These are phyloP conservation scores for Herpailurus yagouaroundi DNA, from an alignment of 2,113 vertebrate genomes.

Conservation along the genomic window DNA sequence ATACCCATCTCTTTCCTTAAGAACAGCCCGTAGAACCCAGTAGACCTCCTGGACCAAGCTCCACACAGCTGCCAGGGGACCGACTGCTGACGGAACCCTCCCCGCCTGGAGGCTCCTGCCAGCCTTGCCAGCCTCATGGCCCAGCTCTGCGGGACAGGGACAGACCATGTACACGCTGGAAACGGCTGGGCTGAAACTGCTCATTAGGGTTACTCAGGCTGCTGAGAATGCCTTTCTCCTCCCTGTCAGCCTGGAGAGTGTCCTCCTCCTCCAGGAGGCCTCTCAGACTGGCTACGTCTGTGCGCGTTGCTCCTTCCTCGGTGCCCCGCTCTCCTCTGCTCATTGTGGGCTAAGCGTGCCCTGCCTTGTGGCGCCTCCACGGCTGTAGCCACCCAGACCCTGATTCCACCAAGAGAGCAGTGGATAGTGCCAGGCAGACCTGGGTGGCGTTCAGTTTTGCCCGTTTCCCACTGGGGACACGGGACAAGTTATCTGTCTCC, in stretches of 20 bases:
- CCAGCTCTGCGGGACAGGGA: fast-evolving
- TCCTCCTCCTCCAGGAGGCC: background rate
- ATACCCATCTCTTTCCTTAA: background rate
- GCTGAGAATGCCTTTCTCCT: background rate
- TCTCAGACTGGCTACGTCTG: background rate
- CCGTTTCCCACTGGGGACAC: background rate
- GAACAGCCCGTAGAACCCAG: background rate
- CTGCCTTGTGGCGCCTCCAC: background rate
- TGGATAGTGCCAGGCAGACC: background rate
- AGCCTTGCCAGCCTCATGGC: background rate
- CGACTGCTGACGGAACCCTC: background rate
- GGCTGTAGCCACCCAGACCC: background rate
- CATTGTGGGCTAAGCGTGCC: background rate
- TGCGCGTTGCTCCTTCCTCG: background rate
- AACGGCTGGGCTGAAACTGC: background rate
- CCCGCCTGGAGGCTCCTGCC: background rate
- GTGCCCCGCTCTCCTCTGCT: background rate
- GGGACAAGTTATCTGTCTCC: background rate
- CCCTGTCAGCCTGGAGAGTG: background rate
- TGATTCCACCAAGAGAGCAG: too few relatives aligned
- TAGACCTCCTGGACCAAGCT: background rate
- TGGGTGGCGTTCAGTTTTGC: background rate
- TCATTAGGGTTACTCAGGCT: background rate
- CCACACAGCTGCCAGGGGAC: background rate
- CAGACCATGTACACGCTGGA: fast-evolving